Evolutionary conservation across 2,888 invertebrate genomes (phyloP), one percentile per base, ranked within the genome.

Genomic region (Dynastes hyllus): DNA sequence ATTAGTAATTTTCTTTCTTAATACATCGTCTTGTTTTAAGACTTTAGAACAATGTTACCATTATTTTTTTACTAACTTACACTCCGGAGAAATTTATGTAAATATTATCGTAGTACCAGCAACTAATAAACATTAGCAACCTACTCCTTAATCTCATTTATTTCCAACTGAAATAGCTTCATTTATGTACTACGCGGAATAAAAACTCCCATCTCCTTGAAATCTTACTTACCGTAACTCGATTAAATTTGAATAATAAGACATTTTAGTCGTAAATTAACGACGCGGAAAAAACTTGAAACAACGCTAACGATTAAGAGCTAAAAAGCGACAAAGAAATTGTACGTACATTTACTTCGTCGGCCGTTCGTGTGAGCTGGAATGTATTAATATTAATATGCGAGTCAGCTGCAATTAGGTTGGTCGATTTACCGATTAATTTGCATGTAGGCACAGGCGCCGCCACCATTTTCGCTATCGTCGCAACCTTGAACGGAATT

Each of bases 231-330:
- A 63, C 11, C 29, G 29, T 27, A 29, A 63, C 29, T 63, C 29
- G 63, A 63, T 63, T 63, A 63, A 9, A 63, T 63, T 63, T 63
- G 63, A 63, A 63, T 63, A 63, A 63, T 63, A 63, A 63, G 29
- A 29, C 27, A 13, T 29, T 2, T 29, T 13, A 32, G 63, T 63
- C 13, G 63, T 9, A 29, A 63, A 63, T 29, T 63, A 63, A 32
- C 29, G 8, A 27, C 63, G 32, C 32, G 2, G 16, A 16, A 63
- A 63, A 63, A 32, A 63, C 63, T 22, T 29, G 32, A 13, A 63
- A 13, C 27, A 63, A 63, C 11, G 63, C 29, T 22, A 63, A 63
- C 27, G 63, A 63, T 58, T 22, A 11, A 32, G 2, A 8, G 58
- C 2, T 9, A 61, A 22, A 61, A 61, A 29, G 58, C 22, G 58